Evolutionary conservation across 2,113 vertebrate genomes (phyloP), one percentile per base, ranked within the genome.

Genomic region (Zosterops lateralis): DNA sequence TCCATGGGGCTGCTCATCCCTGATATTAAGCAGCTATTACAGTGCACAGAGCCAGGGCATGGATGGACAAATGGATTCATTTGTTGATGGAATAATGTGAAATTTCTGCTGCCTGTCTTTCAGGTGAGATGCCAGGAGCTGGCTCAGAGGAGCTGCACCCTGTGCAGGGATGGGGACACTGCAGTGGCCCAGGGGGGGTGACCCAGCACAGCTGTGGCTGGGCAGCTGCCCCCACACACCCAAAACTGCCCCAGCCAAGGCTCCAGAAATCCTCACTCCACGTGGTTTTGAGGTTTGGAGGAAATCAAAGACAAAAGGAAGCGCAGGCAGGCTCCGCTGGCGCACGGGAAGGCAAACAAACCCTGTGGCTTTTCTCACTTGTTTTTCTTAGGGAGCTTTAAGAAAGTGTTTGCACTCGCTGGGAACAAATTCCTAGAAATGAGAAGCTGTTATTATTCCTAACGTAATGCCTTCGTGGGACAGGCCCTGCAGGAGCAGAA

Each of bases 221-320:
- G 28, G 38, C 58, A 68, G 84, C 66, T 64, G 61, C 92, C 54
- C 76, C 54, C 76, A 9, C 32, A 4, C 47, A 36, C n/a, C 18
- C 7, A 72, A 91, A 92, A 42, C 32, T 13, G 29, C 54, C 45
- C 48, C 67, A 26, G 66, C 29, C 13, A 61, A 84, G 89, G 44
- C 72, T 56, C 21, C 78, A 87, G 91, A 84, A 89, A 75, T 50
- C 74, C 53, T 68, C 66, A 3, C 67, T 20, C 53, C 5, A 3
- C 14, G 32, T 42, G 93, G 91, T 51, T 92, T 93, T 96, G 94
- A 92, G 95, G 92, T 84, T 94, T 95, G 91, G 76, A 93, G 80
- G 50, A 72, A 92, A 90, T 28, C 89, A 92, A 84, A 89, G 94
- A 96, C 94, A 95, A 96, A 96, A 95, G 90, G 92, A 84, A 95